Conservation (phyloP, 2,113 vertebrate species). For the Thamnaconus septentrionalis region DNA sequence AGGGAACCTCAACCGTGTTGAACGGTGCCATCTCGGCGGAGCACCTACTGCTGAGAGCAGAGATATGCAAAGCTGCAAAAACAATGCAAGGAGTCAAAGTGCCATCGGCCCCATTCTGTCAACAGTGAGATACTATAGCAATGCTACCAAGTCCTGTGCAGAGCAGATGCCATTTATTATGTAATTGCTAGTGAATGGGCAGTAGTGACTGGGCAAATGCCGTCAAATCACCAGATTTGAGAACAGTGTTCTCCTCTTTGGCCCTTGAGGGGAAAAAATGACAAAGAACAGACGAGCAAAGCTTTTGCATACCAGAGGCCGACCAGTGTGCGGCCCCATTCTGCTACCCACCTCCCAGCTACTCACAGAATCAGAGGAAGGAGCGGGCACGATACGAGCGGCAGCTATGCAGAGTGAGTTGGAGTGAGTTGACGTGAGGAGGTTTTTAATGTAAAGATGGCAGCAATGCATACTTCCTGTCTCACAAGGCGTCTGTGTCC, state of each 20-base stretch:
- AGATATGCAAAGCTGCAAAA: not conserved
- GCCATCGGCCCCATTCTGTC: slow-evolving; percentile 44
- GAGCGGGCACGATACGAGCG: not conserved
- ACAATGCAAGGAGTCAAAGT: slow-evolving; percentile 23
- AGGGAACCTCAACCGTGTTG: no score
- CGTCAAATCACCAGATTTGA: slow-evolving; percentile 5
- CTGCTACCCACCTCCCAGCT: not conserved
- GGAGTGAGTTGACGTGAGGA: no score
- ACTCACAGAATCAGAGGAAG: slow-evolving; percentile 6
- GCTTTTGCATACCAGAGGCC: slow-evolving; percentile 13
- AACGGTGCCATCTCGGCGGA: not conserved
- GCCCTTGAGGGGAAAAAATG: no score
- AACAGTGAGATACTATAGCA: slow-evolving; percentile 18
- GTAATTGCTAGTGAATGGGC: slow-evolving; percentile 36
- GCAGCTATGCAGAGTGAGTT: not conserved
- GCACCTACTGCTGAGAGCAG: not conserved
- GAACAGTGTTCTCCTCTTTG: not conserved
- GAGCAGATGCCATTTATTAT: slow-evolving; percentile 7
- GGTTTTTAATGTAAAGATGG: no score
- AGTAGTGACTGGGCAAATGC: slow-evolving; percentile 42
- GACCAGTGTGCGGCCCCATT: slow-evolving; percentile 12
- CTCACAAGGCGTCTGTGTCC: no score
- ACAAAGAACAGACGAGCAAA: no score
- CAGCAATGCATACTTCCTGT: no score
- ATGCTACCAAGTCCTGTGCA: not conserved